These are phyloP conservation scores for Drosophila sordidula DNA, from an alignment of 2,888 invertebrate genomes.

Conservation along the genomic window DNA sequence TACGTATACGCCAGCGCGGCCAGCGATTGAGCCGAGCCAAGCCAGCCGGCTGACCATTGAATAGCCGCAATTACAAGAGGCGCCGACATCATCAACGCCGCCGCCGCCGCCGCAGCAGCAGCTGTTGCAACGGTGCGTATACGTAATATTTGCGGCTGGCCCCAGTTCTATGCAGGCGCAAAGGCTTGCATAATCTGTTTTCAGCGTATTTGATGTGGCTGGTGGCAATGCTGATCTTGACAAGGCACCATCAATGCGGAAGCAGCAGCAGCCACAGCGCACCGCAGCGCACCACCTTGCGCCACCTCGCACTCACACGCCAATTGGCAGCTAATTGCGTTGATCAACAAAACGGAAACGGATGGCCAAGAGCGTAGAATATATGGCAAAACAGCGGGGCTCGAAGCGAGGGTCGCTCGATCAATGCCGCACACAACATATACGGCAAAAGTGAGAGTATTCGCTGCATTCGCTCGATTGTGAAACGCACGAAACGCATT, in stretches of 20 bases:
- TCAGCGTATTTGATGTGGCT: slow-evolving; percentile 3
- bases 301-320: slow-evolving; percentile 49
- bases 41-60: slow-evolving; percentile 46
- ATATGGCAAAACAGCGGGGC: not conserved
- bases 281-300: slow-evolving; percentile 1
- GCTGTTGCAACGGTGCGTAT: slow-evolving; percentile 75
- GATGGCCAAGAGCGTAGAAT: slow-evolving; percentile 39
- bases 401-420: slow-evolving; percentile 42
- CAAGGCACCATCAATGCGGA: slow-evolving; percentile 47
- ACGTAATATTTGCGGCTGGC: slow-evolving; percentile 68
- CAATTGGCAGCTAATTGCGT: slow-evolving; percentile 69
- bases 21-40: slow-evolving; percentile 15
- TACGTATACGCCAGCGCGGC: slow-evolving; percentile 64
- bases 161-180: slow-evolving; percentile 57
- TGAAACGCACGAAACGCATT: slow-evolving; percentile 37
- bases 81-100: slow-evolving; percentile 20
- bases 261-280: slow-evolving; percentile 24
- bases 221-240: slow-evolving; percentile 44
- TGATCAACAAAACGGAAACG: slow-evolving; percentile 68
- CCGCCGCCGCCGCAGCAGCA: slow-evolving; percentile 15
- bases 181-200: slow-evolving; percentile 32
- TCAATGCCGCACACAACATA: not conserved
- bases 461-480: slow-evolving; percentile 15
- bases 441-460: slow-evolving; percentile 1
- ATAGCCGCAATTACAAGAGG: slow-evolving; percentile 59